Evolutionary conservation across 2,113 vertebrate species (phyloP), one percentile per base, ranked within the genome.

Genomic region (Haemorhous mexicanus): DNA sequence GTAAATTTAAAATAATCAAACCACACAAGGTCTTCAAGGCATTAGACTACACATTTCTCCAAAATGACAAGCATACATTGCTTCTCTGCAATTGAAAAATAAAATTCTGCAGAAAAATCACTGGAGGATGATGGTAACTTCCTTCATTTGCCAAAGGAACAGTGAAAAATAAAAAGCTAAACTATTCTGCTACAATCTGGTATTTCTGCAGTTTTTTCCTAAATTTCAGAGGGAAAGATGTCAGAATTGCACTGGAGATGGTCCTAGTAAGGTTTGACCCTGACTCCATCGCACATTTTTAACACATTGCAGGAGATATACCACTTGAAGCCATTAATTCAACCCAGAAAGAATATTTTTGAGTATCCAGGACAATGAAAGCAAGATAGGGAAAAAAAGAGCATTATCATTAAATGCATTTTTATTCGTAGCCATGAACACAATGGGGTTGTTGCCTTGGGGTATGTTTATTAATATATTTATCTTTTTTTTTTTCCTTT

Each of bases 1-100:
- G 16, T 27, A 58, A 39, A 75, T 33, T 72, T 50, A 52, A 70
- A 73, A 80, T 32, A 75, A 88, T 49, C 30, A 66, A 55, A 82
- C 33, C 28, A 44, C 2, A 3, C 23, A 39, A 22, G 12, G 20
- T 26, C 55, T 85, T 82, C 41, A 82, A 76, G 58, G 53, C 33
- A 61, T 52, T 69, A 39, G 59, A 53, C 13, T 55, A 32, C 6
- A 24, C 21, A 24, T 64, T 68, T 30, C 26, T 33, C 16, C 62
- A 49, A 49, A 21, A 68, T 1, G 9, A 66, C 16, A 87, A 67
- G 44, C 16, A 66, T 5, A 39, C 18, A 58, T 0, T 0, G 4
- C 6, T 76, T 15, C 52, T 61, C 7, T 72, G 50, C 53, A 59
- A 83, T 1, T 32, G 39, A 83, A 78, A 35, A 78, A 44, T 33